Evolutionary conservation across 2,888 invertebrate genomes (phyloP).

Genomic region (Eulithis prunata): DNA sequence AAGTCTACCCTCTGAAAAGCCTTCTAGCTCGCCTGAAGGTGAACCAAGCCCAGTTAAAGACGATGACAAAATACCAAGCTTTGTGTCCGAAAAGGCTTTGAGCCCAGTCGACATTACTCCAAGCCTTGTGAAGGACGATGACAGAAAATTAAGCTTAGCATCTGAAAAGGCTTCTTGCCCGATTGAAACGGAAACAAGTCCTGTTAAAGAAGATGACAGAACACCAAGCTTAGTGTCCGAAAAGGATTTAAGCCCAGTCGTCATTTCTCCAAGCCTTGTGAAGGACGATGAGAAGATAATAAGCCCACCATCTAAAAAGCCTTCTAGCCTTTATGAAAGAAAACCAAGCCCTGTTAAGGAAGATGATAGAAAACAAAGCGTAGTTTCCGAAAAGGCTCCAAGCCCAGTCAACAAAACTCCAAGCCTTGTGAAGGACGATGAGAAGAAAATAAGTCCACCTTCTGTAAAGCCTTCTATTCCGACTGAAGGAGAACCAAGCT

Average conservation of each 20-base stretch:
- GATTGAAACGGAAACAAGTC: too few species aligned
- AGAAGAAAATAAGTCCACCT: conserved; percentile 8
- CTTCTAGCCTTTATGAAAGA: conserved; percentile 1
- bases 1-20: conserved; percentile 17
- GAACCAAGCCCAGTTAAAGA: conserved; percentile 30
- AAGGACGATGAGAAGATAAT: not conserved
- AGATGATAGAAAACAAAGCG: not conserved
- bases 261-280: too few species aligned
- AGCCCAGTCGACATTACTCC: conserved; percentile 24
- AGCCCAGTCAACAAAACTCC: not conserved
- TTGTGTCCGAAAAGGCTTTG: conserved; percentile 4
- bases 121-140: conserved; percentile 22
- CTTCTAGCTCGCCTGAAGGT: too few species aligned
- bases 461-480: too few species aligned
- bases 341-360: conserved; percentile 1
- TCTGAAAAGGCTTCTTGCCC: conserved; percentile 29
- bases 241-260: conserved; percentile 23
- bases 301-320: conserved; percentile 7
- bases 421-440: not conserved
- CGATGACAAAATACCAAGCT: conserved; percentile 5
- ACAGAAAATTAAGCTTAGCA: not conserved
- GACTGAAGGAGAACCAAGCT: conserved; percentile 16
- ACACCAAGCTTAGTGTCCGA: not conserved
- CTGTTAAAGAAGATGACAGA: not conserved
- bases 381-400: conserved; percentile 15